These are phyloP conservation scores for Lamellibrachia satsuma DNA, from an alignment of 2,888 invertebrate species.

Conservation along the genomic window DNA sequence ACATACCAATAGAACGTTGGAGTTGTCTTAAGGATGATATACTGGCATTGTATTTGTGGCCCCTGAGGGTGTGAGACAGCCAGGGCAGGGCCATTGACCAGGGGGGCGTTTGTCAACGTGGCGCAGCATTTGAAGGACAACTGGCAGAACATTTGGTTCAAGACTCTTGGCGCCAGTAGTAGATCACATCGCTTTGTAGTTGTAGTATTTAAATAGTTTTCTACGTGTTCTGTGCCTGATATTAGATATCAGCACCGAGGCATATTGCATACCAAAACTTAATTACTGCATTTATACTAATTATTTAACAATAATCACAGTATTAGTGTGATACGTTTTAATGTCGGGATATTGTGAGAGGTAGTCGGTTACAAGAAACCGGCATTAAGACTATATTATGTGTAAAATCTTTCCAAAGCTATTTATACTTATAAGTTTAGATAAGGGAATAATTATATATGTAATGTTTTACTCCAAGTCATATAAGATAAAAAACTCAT, in stretches of 20 bases:
- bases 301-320: not conserved
- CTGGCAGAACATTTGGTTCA: not conserved
- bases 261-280: not conserved
- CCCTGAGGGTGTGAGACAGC: too few relatives aligned
- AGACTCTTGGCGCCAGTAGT: not conserved
- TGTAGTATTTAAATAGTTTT: constrained; percentile 17
- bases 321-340: not conserved
- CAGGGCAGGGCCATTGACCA: not conserved
- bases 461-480: constrained; percentile 10
- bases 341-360: not conserved
- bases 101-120: not conserved
- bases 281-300: constrained; percentile 17
- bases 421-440: constrained; percentile 1
- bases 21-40: too few relatives aligned
- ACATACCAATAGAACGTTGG: too few relatives aligned
- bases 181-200: not conserved
- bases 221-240: not conserved
- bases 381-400: not conserved
- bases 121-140: not conserved
- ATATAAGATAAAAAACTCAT: not conserved
- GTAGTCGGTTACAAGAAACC: not conserved
- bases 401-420: not conserved
- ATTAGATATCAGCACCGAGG: not conserved
- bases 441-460: not conserved
- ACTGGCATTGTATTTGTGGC: too few relatives aligned